Evolutionary conservation across 2,113 vertebrate species (phyloP), one percentile per base, ranked within the genome.

Genomic region (Pseudorasbora parva): DNA sequence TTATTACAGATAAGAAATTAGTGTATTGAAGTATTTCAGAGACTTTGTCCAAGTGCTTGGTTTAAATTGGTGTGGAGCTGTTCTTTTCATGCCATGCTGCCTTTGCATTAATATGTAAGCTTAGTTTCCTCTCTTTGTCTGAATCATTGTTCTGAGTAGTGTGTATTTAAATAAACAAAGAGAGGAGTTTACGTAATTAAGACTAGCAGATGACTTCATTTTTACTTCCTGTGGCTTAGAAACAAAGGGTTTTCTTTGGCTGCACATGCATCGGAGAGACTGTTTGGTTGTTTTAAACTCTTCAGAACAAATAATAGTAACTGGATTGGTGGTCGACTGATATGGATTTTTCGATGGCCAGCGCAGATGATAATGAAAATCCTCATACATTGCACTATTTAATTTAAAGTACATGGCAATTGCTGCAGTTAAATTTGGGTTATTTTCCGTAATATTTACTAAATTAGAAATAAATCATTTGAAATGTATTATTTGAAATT

Each of bases 161-260:
- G 45, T 47, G 41, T 64, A 17, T 47, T 17, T 23, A 62, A 78
- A 66, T 47, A 33, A 49, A 79, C 59, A n/a, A 17, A 10, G 76
- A 17, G 37, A 33, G 77, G 8, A 47, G 37, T 11, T 30, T 66
- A 66, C 6, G 30, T 59, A 77, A 17, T 54, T 23, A 12, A 69
- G 69, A 82, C 4, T 74, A 73, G 81, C 66, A 43, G 60, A 77
- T 81, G 9, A 82, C 30, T 75, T 82, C 37, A 82, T 49, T 27
- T 76, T 47, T 12, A 57, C 83, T 85, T 82, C 74, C 83, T 68
- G 66, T 75, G 43, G 33, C 33, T 41, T 41, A 0, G 33, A 68
- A 68, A 68, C 17, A 11, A 69, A n/a, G 33, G 33, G 19, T 41
- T 69, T n/a, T 54, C 73, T 14, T 76, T n/a, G 19, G 37, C 45